A percentile compares a stretch with the other conserved stretches of the same genome.
Conservation (phyloP, 1,140 invertebrate genomes). For the Pissodes strobi region DNA sequence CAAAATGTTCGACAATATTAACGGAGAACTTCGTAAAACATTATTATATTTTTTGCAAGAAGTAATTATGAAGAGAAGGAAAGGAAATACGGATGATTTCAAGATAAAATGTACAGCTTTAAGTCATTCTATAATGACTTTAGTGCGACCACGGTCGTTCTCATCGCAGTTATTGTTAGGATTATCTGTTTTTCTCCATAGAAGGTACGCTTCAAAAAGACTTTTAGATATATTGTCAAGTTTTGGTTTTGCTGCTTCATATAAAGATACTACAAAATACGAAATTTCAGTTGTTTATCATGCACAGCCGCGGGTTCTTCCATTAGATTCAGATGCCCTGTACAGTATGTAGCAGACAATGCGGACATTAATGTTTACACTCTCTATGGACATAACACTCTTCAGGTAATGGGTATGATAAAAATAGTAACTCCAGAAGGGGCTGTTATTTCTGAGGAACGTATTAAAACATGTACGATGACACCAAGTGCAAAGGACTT, state of each 20-base stretch:
- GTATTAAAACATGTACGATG: constrained; percentile 28
- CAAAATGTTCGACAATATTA: constrained; percentile 6
- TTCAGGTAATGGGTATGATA: constrained; percentile 55
- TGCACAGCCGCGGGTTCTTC: constrained; percentile 49
- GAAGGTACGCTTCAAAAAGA: constrained; percentile 50
- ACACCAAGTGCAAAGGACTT: constrained; percentile 42
- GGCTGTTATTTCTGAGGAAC: constrained; percentile 40
- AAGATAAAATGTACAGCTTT: constrained; percentile 49
- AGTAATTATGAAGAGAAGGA: constrained; percentile 42
- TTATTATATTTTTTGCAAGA: constrained; percentile 10
- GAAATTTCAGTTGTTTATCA: constrained; percentile 53
- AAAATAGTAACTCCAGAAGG: constrained; percentile 51
- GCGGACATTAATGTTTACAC: constrained; percentile 55
- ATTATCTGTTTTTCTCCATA: constrained; percentile 51
- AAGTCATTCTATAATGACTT: constrained; percentile 51
- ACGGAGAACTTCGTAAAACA: background rate
- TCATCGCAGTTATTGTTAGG: constrained; percentile 49
- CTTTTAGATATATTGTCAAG: constrained; percentile 33
- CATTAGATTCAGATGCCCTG: constrained; percentile 48
- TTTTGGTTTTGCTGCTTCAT: constrained; percentile 52
- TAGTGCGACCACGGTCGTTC: constrained; percentile 52
- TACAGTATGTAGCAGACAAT: constrained; percentile 56
- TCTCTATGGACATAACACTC: constrained; percentile 53
- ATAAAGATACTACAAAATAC: constrained; percentile 51
- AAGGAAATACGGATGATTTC: constrained; percentile 48